A percentile compares a stretch with the other conserved stretches of the same genome.
phyloP scores from a whole-genome alignment of 2,797 vertebrate genomes.

The Notoglanidium macrostoma region DNA sequence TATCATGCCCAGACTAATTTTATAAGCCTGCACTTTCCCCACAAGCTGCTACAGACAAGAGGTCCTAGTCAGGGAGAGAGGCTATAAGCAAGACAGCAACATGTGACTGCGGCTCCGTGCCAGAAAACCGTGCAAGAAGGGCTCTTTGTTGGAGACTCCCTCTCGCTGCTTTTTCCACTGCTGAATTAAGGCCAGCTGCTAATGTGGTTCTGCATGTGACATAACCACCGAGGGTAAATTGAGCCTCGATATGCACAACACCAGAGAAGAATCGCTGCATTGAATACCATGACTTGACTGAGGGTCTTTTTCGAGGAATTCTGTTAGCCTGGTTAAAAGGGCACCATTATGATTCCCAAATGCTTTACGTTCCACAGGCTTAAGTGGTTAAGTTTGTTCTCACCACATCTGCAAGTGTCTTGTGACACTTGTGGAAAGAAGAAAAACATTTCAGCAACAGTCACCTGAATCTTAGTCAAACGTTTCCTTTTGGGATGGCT shows the following conservation, averaged over 20 bases:
- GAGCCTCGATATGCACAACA: constrained; percentile 50
- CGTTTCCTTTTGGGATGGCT: constrained; percentile 44
- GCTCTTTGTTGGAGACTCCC: constrained; percentile 58
- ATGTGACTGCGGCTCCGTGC: constrained; percentile 48
- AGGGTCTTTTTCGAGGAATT: constrained; percentile 42
- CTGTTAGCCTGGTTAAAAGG: constrained; percentile 47
- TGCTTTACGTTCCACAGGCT: constrained; percentile 30
- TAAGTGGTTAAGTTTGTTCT: constrained; percentile 39
- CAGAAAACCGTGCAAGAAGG: constrained; percentile 49
- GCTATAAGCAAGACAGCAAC: constrained; percentile 47
- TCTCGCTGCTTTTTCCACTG: constrained; percentile 43
- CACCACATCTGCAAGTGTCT: constrained; percentile 43
- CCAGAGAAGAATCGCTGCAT: constrained; percentile 55
- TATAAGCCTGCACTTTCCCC: constrained; percentile 18
- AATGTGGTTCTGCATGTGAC: constrained; percentile 58
- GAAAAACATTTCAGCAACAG: constrained; percentile 45
- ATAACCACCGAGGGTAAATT: constrained; percentile 46
- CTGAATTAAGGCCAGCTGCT: constrained; percentile 41
- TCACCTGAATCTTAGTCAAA: constrained; percentile 66
- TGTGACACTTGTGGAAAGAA: constrained; percentile 51
- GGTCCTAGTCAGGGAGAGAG: constrained; percentile 30
- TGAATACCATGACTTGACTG: constrained; percentile 48
- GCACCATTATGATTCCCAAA: constrained; percentile 32
- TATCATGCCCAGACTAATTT: not conserved
- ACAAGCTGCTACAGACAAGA: constrained; percentile 34